A percentile compares a stretch with the other conserved stretches of the same genome.
Evolutionary conservation across 2,113 vertebrate species (phyloP).

Genomic region (Neogobius melanostomus): DNA sequence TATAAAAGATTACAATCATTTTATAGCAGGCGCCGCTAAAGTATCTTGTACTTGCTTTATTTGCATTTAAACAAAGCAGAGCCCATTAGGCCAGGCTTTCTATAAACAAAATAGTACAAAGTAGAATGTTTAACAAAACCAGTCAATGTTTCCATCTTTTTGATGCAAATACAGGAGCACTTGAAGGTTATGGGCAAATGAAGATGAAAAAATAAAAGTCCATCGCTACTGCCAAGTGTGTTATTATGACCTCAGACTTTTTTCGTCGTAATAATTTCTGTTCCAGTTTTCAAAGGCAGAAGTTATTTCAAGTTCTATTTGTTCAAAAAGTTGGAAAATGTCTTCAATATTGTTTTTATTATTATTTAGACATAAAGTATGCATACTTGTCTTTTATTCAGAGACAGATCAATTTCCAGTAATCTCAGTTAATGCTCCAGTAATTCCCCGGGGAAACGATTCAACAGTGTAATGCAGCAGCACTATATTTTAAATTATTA

Average conservation of each 20-base stretch:
- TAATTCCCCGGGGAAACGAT: too few relatives aligned
- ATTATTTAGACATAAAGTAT: too few relatives aligned
- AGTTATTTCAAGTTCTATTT: too few relatives aligned
- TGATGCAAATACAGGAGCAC: constrained; percentile 35
- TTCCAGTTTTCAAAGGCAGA: too few relatives aligned
- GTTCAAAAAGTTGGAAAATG: too few relatives aligned
- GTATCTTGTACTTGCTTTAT: constrained; percentile 39
- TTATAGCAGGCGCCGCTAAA: constrained; percentile 19
- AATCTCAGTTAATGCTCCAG: too few relatives aligned
- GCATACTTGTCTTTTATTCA: too few relatives aligned
- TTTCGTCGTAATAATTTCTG: too few relatives aligned
- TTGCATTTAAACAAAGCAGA: constrained; percentile 56
- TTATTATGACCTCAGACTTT: constrained; percentile 26
- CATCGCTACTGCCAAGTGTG: constrained; percentile 19
- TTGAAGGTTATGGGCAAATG: constrained; percentile 31
- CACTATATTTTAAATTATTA: too few relatives aligned
- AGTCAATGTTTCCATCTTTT: constrained; percentile 35
- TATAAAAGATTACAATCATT: constrained; percentile 25
- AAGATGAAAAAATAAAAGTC: constrained; percentile 19
- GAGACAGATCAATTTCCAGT: too few relatives aligned
- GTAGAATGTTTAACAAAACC: constrained; percentile 57
- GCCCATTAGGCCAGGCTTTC: constrained; percentile 29
- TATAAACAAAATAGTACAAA: constrained; percentile 59
- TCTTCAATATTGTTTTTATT: too few relatives aligned
- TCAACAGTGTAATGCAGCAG: too few relatives aligned